Percentiles rank a stretch among this genome's conserved stretches.
These are phyloP conservation scores for Dinoponera quadriceps DNA, from an alignment of 1,140 invertebrate genomes.

Conservation along the genomic window DNA sequence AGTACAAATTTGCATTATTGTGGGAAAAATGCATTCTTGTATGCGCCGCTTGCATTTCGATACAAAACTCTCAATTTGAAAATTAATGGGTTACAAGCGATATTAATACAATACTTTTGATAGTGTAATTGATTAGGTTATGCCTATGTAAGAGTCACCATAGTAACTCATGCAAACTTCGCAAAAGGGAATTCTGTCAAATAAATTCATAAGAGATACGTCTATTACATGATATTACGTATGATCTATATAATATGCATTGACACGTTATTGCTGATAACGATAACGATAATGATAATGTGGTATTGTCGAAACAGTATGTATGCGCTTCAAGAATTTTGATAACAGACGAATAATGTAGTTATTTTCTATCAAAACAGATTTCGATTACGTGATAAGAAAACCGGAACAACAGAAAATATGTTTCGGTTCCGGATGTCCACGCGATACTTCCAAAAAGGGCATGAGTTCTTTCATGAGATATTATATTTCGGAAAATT, in stretches of 20 bases:
- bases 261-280: not conserved
- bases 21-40: not conserved
- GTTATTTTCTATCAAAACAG: conserved; percentile 28
- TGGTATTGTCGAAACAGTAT: not conserved
- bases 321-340: not conserved
- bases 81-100: not conserved
- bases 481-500: conserved; percentile 74
- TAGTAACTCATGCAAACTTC: not conserved
- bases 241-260: no score
- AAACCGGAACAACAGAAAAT: conserved; percentile 77
- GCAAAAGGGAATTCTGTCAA: not conserved
- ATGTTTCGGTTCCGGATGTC: conserved; percentile 80
- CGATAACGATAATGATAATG: conserved; percentile 1
- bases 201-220: not conserved
- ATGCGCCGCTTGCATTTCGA: not conserved
- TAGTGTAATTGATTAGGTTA: conserved; percentile 1
- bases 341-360: not conserved
- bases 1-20: not conserved
- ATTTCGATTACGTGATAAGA: conserved; percentile 73
- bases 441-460: conserved; percentile 74
- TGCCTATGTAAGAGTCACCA: conserved; percentile 8
- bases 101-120: not conserved
- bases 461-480: conserved; percentile 77
- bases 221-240: no score
- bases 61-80: not conserved